Percentiles rank a stretch among this genome's conserved stretches.
Conservation (phyloP, 1,140 invertebrate genomes). For the Zaprionus africanus region DNA sequence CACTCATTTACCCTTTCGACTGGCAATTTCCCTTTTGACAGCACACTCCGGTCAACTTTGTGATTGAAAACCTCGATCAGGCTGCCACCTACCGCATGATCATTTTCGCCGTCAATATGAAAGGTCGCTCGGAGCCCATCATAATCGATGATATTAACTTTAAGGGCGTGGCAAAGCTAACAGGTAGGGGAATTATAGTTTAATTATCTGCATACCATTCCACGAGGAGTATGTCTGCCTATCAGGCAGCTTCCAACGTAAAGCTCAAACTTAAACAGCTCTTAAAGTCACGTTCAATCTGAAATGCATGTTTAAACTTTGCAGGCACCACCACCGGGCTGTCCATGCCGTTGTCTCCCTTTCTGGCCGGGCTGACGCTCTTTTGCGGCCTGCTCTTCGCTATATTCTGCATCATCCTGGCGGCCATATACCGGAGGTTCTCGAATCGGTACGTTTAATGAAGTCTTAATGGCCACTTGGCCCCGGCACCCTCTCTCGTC, state of each 20-base stretch:
- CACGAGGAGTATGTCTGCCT: neutral
- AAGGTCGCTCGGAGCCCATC: conserved; percentile 92
- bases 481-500: conserved; percentile 23
- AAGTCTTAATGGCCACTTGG: conserved; percentile 18
- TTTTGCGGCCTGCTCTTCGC: conserved; percentile 89
- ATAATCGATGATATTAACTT: conserved; percentile 93
- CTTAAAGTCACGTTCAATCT: neutral
- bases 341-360: conserved; percentile 88
- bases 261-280: neutral
- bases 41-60: conserved; percentile 88
- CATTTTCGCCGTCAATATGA: conserved; percentile 93
- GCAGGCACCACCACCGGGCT: conserved; percentile 84
- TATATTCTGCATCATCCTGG: conserved; percentile 89
- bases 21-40: conserved; percentile 17
- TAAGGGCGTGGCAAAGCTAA: conserved; percentile 90
- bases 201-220: neutral
- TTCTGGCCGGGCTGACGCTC: conserved; percentile 89
- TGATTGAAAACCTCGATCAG: conserved; percentile 91
- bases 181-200: conserved; percentile 83
- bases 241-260: neutral
- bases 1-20: neutral
- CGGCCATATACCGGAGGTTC: conserved; percentile 88
- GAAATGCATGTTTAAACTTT: conserved; percentile 36
- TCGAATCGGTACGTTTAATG: conserved; percentile 77
- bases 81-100: conserved; percentile 91